Conservation (phyloP, 2,888 invertebrate genomes). For the Steinernema hermaphroditum region DNA sequence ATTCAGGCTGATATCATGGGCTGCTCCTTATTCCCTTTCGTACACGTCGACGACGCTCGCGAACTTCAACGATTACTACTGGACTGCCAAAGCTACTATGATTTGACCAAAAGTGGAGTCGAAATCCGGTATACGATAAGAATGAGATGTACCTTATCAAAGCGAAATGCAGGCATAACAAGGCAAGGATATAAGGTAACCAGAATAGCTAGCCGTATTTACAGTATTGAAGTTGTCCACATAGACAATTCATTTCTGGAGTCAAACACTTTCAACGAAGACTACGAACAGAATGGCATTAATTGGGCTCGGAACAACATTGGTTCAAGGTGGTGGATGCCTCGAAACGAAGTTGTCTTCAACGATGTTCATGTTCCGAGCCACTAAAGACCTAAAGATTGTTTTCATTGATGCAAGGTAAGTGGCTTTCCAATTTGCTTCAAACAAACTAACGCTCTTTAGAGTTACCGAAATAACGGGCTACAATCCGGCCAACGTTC, state of each 20-base stretch:
- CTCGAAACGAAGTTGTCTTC: background rate
- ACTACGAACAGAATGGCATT: too few relatives aligned
- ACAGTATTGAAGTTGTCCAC: background rate
- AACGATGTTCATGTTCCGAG: slow-evolving; percentile 36
- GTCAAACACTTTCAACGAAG: slow-evolving; percentile 27
- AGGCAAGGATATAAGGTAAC: slow-evolving; percentile 26
- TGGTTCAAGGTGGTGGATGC: background rate
- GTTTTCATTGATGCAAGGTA: slow-evolving; percentile 36
- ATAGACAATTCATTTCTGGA: slow-evolving; percentile 26
- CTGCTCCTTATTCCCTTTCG: slow-evolving; percentile 14
- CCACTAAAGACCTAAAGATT: slow-evolving; percentile 24
- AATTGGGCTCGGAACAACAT: background rate
- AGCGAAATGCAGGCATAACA: slow-evolving; percentile 14
- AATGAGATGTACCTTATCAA: slow-evolving; percentile 21
- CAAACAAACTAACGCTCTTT: background rate
- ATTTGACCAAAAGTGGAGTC: background rate
- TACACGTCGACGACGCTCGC: slow-evolving; percentile 28
- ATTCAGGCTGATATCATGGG: slow-evolving; percentile 33
- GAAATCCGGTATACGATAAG: slow-evolving; percentile 33
- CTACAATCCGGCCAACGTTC: slow-evolving; percentile 17
- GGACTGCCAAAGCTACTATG: slow-evolving; percentile 1
- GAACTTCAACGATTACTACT: slow-evolving; percentile 15
- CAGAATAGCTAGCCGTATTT: too few relatives aligned
- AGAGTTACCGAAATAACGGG: slow-evolving; percentile 32
- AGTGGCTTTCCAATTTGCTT: background rate